Conservation (phyloP, 2,113 vertebrate genomes). For the Pseudolaguvia tuberculata region DNA sequence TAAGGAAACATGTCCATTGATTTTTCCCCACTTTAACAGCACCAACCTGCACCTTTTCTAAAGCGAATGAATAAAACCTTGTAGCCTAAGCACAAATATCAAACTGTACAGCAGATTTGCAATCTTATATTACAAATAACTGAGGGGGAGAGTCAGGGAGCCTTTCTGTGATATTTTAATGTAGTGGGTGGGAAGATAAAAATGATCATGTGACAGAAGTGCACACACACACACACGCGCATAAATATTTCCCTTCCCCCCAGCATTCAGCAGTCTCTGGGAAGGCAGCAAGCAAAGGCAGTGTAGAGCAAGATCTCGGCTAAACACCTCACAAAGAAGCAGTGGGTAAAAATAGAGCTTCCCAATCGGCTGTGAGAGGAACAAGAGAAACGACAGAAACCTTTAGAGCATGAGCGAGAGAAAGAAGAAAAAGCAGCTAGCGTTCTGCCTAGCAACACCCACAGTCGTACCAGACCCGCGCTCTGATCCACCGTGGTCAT, state of each 20-base stretch:
- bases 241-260: conserved; percentile 13
- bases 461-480: not conserved
- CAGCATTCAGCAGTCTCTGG: not conserved
- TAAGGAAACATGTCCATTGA: too few relatives aligned
- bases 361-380: conserved; percentile 11
- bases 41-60: too few relatives aligned
- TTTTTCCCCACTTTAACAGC: too few relatives aligned
- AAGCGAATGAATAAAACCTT: too few relatives aligned
- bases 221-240: not conserved
- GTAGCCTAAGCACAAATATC: not conserved
- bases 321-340: not conserved
- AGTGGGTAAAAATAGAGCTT: conserved; percentile 2
- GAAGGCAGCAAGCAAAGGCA: not conserved
- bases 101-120: not conserved
- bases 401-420: not conserved
- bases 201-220: conserved; percentile 56
- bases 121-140: too few relatives aligned
- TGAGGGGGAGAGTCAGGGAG: not conserved
- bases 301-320: too few relatives aligned
- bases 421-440: not conserved
- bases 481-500: not conserved
- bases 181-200: conserved; percentile 60
- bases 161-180: conserved; percentile 1
- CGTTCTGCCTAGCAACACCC: conserved; percentile 52
- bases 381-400: conserved; percentile 3